Percentiles rank a stretch among this genome's conserved stretches.
phyloP scores from a whole-genome alignment of 2,888 invertebrate species.

The Acrocyrtus sp. region DNA sequence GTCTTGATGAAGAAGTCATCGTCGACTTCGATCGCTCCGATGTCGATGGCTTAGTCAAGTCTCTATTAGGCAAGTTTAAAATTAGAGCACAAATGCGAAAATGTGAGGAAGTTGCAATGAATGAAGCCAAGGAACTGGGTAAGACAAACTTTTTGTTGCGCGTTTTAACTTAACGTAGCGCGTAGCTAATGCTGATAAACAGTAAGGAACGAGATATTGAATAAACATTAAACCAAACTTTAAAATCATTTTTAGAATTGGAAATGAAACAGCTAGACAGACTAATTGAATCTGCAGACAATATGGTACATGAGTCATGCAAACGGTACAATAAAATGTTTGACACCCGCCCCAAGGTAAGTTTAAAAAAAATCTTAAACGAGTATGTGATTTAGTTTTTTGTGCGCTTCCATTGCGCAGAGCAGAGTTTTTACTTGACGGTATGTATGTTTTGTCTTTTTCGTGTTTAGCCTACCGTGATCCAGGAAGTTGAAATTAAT shows the following conservation, averaged over 20 bases:
- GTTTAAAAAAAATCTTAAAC: too few species aligned
- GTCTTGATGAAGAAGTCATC: constrained; percentile 6
- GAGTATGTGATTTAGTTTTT: too few species aligned
- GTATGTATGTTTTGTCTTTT: background rate
- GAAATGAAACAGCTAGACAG: constrained; percentile 10
- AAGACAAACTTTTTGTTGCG: background rate
- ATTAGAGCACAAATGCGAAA: constrained; percentile 2
- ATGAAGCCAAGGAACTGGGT: constrained; percentile 9
- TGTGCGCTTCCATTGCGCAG: too few species aligned
- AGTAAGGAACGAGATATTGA: too few species aligned
- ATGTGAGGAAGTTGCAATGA: background rate
- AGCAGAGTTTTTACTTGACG: background rate
- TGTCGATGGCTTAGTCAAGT: constrained; percentile 5
- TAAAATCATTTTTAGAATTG: constrained; percentile 1
- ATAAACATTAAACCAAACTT: background rate
- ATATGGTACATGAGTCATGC: background rate
- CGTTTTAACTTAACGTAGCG: background rate
- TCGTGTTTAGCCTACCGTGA: constrained; percentile 26
- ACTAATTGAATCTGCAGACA: background rate
- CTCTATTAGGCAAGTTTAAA: background rate
- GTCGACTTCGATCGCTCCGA: constrained; percentile 17
- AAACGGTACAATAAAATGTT: constrained; percentile 5
- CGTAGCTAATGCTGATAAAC: too few species aligned
- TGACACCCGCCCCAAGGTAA: constrained; percentile 12
- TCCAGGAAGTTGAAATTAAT: constrained; percentile 47